Conservation (phyloP, 2,113 vertebrate species). For the Zosterops borbonicus region DNA sequence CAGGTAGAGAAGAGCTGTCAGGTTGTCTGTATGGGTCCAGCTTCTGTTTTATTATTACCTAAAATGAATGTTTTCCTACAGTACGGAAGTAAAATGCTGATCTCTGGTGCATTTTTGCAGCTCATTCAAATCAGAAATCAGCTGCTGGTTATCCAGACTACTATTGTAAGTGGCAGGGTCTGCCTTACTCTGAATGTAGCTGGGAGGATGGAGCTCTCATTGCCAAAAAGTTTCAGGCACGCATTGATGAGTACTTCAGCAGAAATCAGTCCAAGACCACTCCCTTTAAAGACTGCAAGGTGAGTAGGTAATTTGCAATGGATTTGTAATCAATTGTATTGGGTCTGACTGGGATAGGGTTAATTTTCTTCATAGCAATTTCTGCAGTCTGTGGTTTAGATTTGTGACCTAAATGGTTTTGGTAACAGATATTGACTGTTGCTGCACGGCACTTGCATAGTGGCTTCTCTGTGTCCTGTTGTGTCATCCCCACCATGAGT, state of each 20-base stretch:
- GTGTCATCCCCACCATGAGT: background rate
- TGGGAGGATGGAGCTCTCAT: slow-evolving; percentile 98
- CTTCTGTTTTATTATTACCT: background rate
- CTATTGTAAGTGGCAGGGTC: slow-evolving; percentile 98
- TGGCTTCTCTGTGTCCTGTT: background rate
- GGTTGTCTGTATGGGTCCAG: background rate
- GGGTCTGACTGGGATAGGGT: background rate
- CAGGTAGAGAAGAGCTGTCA: background rate
- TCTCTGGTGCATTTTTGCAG: slow-evolving; percentile 69
- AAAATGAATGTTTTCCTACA: background rate
- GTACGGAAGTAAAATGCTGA: background rate
- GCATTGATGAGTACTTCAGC: slow-evolving; percentile 93
- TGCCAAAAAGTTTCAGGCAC: slow-evolving; percentile 90
- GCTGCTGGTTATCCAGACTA: slow-evolving; percentile 96
- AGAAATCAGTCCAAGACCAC: slow-evolving; percentile 95
- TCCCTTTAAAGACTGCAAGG: slow-evolving; percentile 96
- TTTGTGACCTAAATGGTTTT: background rate
- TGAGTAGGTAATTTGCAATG: slow-evolving; percentile 45
- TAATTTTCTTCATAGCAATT: background rate
- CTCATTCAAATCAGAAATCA: slow-evolving; percentile 98
- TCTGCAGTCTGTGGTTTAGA: background rate
- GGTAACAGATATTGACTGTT: background rate
- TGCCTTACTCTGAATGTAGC: slow-evolving; percentile 96
- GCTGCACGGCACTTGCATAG: background rate
- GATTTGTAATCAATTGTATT: background rate